A percentile compares a stretch with the other conserved stretches of the same genome.
Evolutionary conservation across 2,797 vertebrate species (phyloP).

Genomic region (Gambelia wislizenii): DNA sequence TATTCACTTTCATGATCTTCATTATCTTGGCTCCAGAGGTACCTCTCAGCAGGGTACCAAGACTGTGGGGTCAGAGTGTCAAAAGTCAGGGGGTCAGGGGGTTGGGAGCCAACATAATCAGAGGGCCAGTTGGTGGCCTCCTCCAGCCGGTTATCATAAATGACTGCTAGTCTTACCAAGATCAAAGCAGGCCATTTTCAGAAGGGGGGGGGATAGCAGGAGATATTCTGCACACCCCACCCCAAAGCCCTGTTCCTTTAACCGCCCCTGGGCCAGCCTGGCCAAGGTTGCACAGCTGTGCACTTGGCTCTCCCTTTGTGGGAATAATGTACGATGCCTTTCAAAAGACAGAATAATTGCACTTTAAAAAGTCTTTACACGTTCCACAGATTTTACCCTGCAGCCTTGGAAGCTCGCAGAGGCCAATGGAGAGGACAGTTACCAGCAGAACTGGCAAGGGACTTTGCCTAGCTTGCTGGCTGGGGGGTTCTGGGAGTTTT

Average conservation of each 20-base stretch:
- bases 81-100: conserved; percentile 1
- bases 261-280: not conserved
- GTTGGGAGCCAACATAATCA: not conserved
- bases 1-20: not conserved
- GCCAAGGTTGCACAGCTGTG: not conserved
- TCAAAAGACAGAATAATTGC: conserved; percentile 20
- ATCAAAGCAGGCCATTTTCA: not conserved
- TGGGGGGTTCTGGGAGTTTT: too few species aligned
- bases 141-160: conserved; percentile 5
- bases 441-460: not conserved
- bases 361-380: conserved; percentile 40
- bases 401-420: not conserved
- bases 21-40: not conserved
- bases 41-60: not conserved
- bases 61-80: not conserved
- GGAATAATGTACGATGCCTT: not conserved
- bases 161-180: not conserved
- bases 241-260: not conserved
- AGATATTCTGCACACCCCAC: not conserved
- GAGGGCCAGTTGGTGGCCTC: not conserved
- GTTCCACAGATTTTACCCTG: conserved; percentile 11
- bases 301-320: not conserved
- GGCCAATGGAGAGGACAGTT: not conserved
- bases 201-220: not conserved
- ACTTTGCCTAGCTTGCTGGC: not conserved